Percentiles rank a stretch among this genome's conserved stretches.
phyloP scores from a whole-genome alignment of 2,888 invertebrate genomes.

The Synanthedon tipuliformis region DNA sequence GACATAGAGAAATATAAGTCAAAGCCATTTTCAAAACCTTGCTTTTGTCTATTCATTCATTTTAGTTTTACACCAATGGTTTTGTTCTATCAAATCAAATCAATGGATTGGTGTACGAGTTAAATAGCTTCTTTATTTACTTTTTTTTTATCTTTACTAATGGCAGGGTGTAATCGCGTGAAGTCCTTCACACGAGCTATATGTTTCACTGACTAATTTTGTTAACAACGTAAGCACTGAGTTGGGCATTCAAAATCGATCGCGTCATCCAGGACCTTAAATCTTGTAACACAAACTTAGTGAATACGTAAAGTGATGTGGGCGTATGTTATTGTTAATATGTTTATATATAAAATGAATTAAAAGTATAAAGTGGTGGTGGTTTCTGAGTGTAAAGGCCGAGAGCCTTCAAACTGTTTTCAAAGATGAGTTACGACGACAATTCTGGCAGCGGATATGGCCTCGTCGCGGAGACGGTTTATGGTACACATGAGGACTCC shows the following conservation, averaged over 20 bases:
- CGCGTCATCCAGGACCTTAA: conserved; percentile 39
- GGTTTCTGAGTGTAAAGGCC: conserved; percentile 26
- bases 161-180: conserved; percentile 13
- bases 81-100: conserved; percentile 7
- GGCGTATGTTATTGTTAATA: conserved; percentile 15
- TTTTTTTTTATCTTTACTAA: conserved; percentile 16
- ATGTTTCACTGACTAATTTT: conserved; percentile 22
- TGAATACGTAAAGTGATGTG: conserved; percentile 7
- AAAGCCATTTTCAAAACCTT: too few species aligned
- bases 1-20: too few species aligned
- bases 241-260: conserved; percentile 22
- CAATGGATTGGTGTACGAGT: conserved; percentile 54
- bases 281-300: conserved; percentile 21
- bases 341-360: conserved; percentile 55
- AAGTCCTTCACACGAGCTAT: conserved; percentile 13
- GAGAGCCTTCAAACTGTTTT: conserved; percentile 18
- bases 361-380: conserved; percentile 37
- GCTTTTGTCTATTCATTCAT: too few species aligned
- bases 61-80: too few species aligned
- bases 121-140: conserved; percentile 19
- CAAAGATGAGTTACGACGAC: conserved; percentile 63
- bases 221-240: conserved; percentile 12
- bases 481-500: conserved; percentile 94
- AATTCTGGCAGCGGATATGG: conserved; percentile 53
- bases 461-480: conserved; percentile 83